Evolutionary conservation across 2,797 vertebrate species (phyloP).

Genomic region (Clarias pachynema): DNA sequence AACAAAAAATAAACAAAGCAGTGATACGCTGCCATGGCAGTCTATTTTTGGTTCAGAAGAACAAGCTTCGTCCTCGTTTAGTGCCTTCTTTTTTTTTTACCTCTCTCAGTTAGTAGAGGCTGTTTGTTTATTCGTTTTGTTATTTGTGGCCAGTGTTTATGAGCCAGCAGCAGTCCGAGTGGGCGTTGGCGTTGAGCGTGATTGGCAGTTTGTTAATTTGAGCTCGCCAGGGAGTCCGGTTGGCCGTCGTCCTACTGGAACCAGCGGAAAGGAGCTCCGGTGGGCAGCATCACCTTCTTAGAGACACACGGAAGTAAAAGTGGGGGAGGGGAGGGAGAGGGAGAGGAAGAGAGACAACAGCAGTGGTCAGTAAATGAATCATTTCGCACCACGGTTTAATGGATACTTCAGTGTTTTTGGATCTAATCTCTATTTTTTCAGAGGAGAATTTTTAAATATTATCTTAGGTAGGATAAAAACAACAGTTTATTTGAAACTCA

Average conservation of each 20-base stretch:
- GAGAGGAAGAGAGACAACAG: slow-evolving; percentile 25
- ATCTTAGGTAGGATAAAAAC: background rate
- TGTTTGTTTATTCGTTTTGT: slow-evolving; percentile 54
- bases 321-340: slow-evolving; percentile 14
- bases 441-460: background rate
- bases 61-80: slow-evolving; percentile 75
- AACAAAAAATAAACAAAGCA: slow-evolving; percentile 59
- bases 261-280: slow-evolving; percentile 87
- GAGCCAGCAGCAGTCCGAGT: slow-evolving; percentile 81
- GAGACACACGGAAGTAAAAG: slow-evolving; percentile 69
- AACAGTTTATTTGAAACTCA: background rate
- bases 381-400: background rate
- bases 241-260: slow-evolving; percentile 80
- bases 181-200: slow-evolving; percentile 83
- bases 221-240: slow-evolving; percentile 63
- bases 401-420: background rate
- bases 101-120: slow-evolving; percentile 38
- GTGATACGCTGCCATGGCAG: slow-evolving; percentile 73
- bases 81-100: slow-evolving; percentile 46
- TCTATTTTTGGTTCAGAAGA: slow-evolving; percentile 87
- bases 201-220: slow-evolving; percentile 81
- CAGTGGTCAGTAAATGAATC: slow-evolving; percentile 35
- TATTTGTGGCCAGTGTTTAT: slow-evolving; percentile 73
- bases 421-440: background rate
- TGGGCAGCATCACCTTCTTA: slow-evolving; percentile 89